Base-by-base conservation (phyloP, 2,797 vertebrate genomes). In the Myotis planiceps region DNA sequence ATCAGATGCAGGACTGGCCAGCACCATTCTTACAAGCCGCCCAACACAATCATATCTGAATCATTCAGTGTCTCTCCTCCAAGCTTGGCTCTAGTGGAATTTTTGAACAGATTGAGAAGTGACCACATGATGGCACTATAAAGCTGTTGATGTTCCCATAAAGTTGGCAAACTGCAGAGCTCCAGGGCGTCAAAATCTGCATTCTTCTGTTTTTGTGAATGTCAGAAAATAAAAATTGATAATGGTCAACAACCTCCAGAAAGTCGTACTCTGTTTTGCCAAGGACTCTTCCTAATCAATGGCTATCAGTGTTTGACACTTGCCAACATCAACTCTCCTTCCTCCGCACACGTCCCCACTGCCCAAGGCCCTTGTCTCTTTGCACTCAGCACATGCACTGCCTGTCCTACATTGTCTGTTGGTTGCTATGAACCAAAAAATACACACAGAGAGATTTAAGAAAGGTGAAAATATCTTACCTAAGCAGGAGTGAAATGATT, bases 51-150 rank as follows among this genome's bases (percentile, higher is more conserved):
- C 10, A 0, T n/a, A 25, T 32, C 19, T 27, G 45, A 39, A 25
- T 53, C 65, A 49, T 14, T 65, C 14, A 32, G 53, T 15, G 53
- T 18, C 14, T 47, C 10, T 42, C 13, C 7, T 32, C 42, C 69
- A 34, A 53, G 42, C 55, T 42, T 21, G 45, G 63, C 37, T 87
- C 37, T 13, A 3, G 88, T 27, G 6, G 21, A 8, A 19, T 34
- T 75, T 81, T 53, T 65, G 65, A 80, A 25, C 53, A 69, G 15
- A 68, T 6, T 42, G 37, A 32, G 39, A 83, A 84, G 37, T 23
- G 93, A 45, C 96, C 97, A 81, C 97, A 87, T 34, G 97, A 91
- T 95, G 97, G 97, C 96, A 75, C 90, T 94, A 3, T 68, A 58
- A 16, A 95, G 74, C 97, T 58, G 63, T 78, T 32, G 2, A 15